Conservation (phyloP, 1,140 invertebrate genomes). For the Neodiprion pinetum region DNA sequence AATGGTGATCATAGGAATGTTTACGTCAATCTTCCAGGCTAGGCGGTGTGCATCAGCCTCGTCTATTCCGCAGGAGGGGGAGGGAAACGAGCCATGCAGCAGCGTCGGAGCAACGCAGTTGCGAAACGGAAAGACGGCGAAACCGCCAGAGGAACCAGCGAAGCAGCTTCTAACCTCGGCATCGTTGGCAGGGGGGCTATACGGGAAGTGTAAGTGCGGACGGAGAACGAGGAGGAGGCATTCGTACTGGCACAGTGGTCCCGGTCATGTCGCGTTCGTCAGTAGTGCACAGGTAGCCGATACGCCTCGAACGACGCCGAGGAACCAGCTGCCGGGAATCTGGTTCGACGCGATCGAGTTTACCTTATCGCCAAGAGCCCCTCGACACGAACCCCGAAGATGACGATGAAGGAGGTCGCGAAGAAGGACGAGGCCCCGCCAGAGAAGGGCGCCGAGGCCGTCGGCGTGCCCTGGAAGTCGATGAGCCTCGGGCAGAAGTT, state of each 20-base stretch:
- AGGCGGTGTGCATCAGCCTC: too few relatives aligned
- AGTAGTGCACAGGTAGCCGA: background rate
- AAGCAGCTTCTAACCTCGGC: too few relatives aligned
- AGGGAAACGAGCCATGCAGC: too few relatives aligned
- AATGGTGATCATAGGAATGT: too few relatives aligned
- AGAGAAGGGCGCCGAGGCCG: background rate
- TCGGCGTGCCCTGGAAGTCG: conserved; percentile 36
- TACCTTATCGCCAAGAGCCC: too few relatives aligned
- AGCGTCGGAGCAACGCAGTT: too few relatives aligned
- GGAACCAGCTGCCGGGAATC: too few relatives aligned
- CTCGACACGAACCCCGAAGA: background rate
- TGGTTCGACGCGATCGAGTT: too few relatives aligned
- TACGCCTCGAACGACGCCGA: background rate
- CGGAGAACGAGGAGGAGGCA: background rate
- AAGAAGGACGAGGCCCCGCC: conserved; percentile 12
- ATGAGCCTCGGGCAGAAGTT: conserved; percentile 51
- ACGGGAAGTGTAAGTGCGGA: background rate
- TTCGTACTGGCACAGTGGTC: background rate
- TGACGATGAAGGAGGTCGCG: background rate
- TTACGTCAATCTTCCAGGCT: too few relatives aligned
- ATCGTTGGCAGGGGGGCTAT: conserved; percentile 4
- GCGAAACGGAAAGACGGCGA: too few relatives aligned
- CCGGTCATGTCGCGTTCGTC: background rate
- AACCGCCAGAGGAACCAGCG: too few relatives aligned
- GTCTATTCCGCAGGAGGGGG: too few relatives aligned